Percentiles rank a stretch among this genome's conserved stretches.
phyloP scores from a whole-genome alignment of 2,113 vertebrate species.

The Hyperopisus bebe region DNA sequence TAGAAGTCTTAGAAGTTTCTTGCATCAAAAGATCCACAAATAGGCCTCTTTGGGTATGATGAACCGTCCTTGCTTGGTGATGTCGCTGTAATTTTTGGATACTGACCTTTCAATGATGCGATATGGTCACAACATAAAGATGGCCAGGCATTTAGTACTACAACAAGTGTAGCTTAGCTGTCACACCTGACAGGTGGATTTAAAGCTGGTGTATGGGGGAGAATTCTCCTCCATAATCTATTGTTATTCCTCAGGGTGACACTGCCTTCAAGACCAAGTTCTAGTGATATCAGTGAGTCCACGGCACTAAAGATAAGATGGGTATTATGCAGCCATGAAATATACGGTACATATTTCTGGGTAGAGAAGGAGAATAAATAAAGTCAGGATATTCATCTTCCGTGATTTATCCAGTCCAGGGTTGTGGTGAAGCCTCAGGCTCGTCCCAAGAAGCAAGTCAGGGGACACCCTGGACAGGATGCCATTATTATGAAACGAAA shows the following conservation, averaged over 20 bases:
- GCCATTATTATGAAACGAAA: not conserved
- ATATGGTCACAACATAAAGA: not conserved
- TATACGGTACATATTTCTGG: not conserved
- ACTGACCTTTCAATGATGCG: not conserved
- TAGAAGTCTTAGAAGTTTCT: not conserved
- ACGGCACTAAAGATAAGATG: not conserved
- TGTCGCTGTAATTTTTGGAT: not conserved
- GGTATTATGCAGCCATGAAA: not conserved
- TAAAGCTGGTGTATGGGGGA: not conserved
- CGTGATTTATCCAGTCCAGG: not conserved
- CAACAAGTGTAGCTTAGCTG: not conserved
- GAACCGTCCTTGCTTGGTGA: not conserved
- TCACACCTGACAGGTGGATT: not conserved
- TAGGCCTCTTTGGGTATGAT: not conserved
- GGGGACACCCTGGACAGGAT: not conserved
- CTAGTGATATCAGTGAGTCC: not conserved
- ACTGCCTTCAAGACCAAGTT: not conserved
- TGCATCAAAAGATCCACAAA: not conserved
- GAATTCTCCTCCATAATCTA: not conserved
- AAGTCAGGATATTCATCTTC: not conserved
- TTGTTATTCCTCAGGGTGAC: not conserved
- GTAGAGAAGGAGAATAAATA: not conserved
- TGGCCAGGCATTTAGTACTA: not conserved
- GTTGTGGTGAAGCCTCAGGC: not conserved
- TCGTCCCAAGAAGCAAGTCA: not conserved